These are phyloP conservation scores for Heterotis niloticus DNA, from an alignment of 2,113 vertebrate genomes.

Conservation along the genomic window DNA sequence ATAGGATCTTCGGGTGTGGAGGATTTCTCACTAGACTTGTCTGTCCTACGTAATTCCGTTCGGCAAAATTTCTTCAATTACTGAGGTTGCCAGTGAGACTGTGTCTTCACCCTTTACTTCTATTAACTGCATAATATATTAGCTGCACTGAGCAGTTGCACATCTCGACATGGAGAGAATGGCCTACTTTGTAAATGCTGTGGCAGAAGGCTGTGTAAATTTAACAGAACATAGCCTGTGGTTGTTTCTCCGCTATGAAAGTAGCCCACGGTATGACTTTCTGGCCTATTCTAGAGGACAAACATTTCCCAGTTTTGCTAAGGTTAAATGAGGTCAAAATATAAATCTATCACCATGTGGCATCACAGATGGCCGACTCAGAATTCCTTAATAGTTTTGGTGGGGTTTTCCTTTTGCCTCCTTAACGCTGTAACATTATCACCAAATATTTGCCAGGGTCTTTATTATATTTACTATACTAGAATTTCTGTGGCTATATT, in stretches of 20 bases:
- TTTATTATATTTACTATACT: too few species aligned
- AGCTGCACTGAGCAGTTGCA: not conserved
- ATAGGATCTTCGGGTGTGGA: too few species aligned
- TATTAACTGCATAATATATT: not conserved
- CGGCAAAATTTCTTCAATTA: not conserved
- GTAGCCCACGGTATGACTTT: slow-evolving; percentile 2
- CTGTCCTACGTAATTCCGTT: too few species aligned
- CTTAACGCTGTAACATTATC: too few species aligned
- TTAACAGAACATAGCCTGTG: slow-evolving; percentile 19
- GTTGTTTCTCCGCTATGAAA: slow-evolving; percentile 18
- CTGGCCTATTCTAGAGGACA: slow-evolving; percentile 1
- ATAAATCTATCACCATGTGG: too few species aligned
- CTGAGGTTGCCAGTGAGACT: not conserved
- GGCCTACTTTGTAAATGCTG: slow-evolving; percentile 28
- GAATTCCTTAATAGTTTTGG: too few species aligned
- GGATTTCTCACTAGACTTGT: too few species aligned
- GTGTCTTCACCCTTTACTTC: not conserved
- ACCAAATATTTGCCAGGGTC: too few species aligned
- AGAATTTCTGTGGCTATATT: too few species aligned
- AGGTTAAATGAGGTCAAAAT: too few species aligned
- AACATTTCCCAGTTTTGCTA: not conserved
- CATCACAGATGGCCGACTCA: too few species aligned
- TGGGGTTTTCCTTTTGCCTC: too few species aligned
- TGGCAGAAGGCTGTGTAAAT: slow-evolving; percentile 20
- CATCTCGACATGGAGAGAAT: slow-evolving; percentile 5